Evolutionary conservation across 2,113 vertebrate genomes (phyloP), one percentile per base, ranked within the genome.

Genomic region (Amazona guildingii): DNA sequence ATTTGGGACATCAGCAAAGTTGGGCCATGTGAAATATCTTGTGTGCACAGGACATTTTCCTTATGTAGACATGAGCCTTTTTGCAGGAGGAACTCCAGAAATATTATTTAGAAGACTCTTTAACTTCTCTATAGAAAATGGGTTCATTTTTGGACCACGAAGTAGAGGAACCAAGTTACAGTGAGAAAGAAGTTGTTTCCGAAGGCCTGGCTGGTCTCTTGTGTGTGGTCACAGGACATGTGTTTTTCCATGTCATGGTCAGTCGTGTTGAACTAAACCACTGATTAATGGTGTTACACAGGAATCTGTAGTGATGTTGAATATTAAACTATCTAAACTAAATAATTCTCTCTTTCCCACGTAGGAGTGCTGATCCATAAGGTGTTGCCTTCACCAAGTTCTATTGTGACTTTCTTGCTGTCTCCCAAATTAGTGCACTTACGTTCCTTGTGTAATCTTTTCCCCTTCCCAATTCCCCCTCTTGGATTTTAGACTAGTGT

Each of bases 371-470:
- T 96, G 91, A 94, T 97, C 95, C 70, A 37, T 90, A 91, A 95
- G 90, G 74, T 96, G 96, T 97, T 95, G 96, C 97, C 95, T 97
- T 97, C 72, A 8, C 79, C 97, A 88, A 95, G 94, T 92, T 97
- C 78, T 83, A 24, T 21, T 81, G 89, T 86, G 86, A 52, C 82
- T 95, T 96, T 91, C 81, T 97, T 76, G 74, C 64, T 96, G 95
- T 97, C 67, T 95, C 96, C 92, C 95, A 78, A 77, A 95, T 59
- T 95, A 97, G 92, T 96, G 87, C 96, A 96, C 95, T 97, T 95
- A 77, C 92, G 13, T 94, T 97, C 95, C 97, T 96, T 82, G 67
- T 98, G 97, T 98, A 94, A 96, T 97, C 93, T 96, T 95, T 96
- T 94, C 80, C 92, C 93, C 97, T 95, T 94, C 92, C 94, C 37